Percentiles rank a stretch among this genome's conserved stretches.
Evolutionary conservation across 2,113 vertebrate species (phyloP).

Genomic region (Clarias batrachus): DNA sequence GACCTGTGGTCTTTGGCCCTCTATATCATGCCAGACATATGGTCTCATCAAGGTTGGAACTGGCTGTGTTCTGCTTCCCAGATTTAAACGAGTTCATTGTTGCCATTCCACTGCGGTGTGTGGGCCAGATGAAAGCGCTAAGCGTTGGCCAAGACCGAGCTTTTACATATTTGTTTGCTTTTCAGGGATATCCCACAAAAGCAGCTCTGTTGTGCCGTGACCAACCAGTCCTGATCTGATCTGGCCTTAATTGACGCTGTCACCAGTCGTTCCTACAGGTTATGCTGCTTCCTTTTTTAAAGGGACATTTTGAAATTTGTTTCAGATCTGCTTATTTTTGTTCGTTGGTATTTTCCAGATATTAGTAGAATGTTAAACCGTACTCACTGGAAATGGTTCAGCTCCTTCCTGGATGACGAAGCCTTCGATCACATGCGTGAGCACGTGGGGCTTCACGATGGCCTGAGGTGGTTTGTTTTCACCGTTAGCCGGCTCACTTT

Average conservation of each 20-base stretch:
- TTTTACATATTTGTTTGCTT: conserved; percentile 11
- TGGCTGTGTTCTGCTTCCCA: conserved; percentile 1
- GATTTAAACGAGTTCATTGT: conserved; percentile 5
- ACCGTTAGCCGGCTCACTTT: conserved; percentile 84
- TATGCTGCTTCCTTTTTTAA: background rate
- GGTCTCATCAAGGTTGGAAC: conserved; percentile 1
- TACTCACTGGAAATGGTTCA: conserved; percentile 91
- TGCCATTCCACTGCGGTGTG: conserved; percentile 14
- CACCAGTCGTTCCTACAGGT: background rate
- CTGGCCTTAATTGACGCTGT: background rate
- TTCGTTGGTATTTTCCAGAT: background rate
- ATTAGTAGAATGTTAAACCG: background rate
- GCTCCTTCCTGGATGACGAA: conserved; percentile 98
- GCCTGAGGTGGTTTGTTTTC: conserved; percentile 96
- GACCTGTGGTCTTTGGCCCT: background rate
- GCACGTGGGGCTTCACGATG: conserved; percentile 95
- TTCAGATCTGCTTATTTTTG: background rate
- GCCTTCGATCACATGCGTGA: conserved; percentile 97
- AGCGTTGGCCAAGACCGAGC: background rate
- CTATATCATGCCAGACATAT: conserved; percentile 22
- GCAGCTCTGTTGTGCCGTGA: background rate
- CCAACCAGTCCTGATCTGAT: background rate
- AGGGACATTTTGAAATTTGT: background rate
- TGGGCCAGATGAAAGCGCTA: conserved; percentile 3
- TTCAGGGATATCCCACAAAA: background rate